phyloP scores from a whole-genome alignment of 2,888 invertebrate genomes.

The Mythimna impura region DNA sequence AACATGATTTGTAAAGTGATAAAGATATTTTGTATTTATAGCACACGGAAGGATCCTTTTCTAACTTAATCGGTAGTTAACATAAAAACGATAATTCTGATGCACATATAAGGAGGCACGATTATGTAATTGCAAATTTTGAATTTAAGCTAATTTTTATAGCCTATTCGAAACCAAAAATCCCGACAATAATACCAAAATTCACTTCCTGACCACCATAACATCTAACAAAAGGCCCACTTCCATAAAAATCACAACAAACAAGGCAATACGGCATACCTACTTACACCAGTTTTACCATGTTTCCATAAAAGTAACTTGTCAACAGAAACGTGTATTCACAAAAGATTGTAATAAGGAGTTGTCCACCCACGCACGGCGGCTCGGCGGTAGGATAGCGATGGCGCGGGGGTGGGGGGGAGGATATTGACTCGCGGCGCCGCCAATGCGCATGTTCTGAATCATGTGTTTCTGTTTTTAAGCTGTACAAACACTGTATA shows the following conservation, averaged over 20 bases:
- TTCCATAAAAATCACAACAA: constrained; percentile 13
- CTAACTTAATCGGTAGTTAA: neutral
- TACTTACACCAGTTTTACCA: constrained; percentile 50
- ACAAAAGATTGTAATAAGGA: constrained; percentile 66
- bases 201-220: constrained; percentile 23
- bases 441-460: constrained; percentile 87
- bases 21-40: neutral
- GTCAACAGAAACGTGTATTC: constrained; percentile 48
- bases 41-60: neutral
- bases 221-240: constrained; percentile 13
- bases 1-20: neutral
- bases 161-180: constrained; percentile 1
- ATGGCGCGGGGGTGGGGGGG: constrained; percentile 87
- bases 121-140: constrained; percentile 4
- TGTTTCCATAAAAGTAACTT: constrained; percentile 47
- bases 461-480: constrained; percentile 89
- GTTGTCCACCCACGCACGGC: constrained; percentile 71
- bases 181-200: constrained; percentile 23
- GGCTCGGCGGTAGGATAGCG: constrained; percentile 78
- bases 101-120: neutral
- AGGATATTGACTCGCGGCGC: constrained; percentile 89
- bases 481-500: constrained; percentile 75
- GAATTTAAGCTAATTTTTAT: constrained; percentile 17
- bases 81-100: neutral
- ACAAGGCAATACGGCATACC: constrained; percentile 47